phyloP scores from a whole-genome alignment of 2,113 vertebrate genomes.

The Asarcornis scutulata region DNA sequence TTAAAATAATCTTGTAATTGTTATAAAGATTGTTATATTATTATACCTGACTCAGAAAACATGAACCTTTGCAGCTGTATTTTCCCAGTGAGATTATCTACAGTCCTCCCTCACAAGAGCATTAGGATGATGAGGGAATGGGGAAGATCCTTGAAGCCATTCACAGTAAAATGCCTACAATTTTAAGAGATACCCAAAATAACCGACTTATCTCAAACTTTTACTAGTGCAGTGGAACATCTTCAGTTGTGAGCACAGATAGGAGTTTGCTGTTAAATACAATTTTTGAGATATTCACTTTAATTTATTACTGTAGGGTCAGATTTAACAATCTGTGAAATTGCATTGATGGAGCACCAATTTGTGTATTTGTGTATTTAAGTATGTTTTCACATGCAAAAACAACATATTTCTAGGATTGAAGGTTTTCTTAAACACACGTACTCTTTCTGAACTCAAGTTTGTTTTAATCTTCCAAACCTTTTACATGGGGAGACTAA shows the following conservation, averaged over 20 bases:
- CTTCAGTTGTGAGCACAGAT: not conserved
- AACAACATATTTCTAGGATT: not conserved
- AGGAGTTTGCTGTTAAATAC: not conserved
- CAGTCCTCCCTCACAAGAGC: not conserved
- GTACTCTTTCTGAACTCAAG: not conserved
- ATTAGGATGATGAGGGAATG: not conserved
- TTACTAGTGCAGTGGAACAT: not conserved
- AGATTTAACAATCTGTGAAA: not conserved
- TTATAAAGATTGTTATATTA: not conserved
- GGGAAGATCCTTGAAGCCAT: not conserved
- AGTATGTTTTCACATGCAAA: not conserved
- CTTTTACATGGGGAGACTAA: not conserved
- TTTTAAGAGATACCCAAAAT: not conserved
- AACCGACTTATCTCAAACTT: not conserved
- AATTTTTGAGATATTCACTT: not conserved
- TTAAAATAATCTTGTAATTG: not conserved
- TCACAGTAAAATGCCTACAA: not conserved
- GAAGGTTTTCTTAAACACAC: not conserved
- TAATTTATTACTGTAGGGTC: not conserved
- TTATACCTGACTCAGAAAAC: not conserved
- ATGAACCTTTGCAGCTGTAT: not conserved
- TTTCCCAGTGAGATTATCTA: not conserved
- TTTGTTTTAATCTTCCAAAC: not conserved
- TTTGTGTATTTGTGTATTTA: not conserved
- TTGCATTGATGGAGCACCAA: not conserved